Evolutionary conservation across 2,888 invertebrate species (phyloP), one percentile per base, ranked within the genome.

Genomic region (Chaitophorus viminalis): DNA sequence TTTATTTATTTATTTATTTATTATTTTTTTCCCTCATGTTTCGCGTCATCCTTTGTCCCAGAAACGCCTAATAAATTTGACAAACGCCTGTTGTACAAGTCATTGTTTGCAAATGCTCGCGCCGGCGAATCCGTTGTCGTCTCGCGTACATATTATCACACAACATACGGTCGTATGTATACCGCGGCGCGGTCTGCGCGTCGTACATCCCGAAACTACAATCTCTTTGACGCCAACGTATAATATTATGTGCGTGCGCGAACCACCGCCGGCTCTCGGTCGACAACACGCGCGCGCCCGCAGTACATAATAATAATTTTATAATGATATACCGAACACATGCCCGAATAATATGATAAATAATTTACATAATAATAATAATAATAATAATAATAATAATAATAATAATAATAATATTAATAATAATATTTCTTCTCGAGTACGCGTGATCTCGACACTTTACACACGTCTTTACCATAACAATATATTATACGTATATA

Each of bases 61-160:
- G 81, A 87, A 87, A 81, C 87, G 87, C 87, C 81, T 87, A 87
- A 87, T 87, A 87, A 87, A 87, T 87, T 87, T 87, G 87, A 87
- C 79, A 87, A 81, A 79, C 87, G 87, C 87, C 87, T 87, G 87
- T 81, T 87, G 87, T 81, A 87, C 87, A 87, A 79, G 87, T 87
- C 86, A 87, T 87, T 87, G 87, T 87, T 87, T 87, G 87, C 87
- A 87, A 87, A 87, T 87, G 65, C 39, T 46, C 60, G 79, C 52
- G 78, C 52, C 65, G 78, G 33, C 21, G 31, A 60, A 60, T 60
- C 74, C n/a, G 46, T 25, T 18, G 25, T 39, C 52, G 52, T 52
- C n/a, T 46, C 77, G 29, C 17, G n/a, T 8, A 4, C 76, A n/a
- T n/a, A 11, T 2, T n/a, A n/a, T n/a, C n/a, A n/a, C n/a, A n/a